Conservation (phyloP, 2,888 invertebrate species). For the Polymixis lichenea region DNA sequence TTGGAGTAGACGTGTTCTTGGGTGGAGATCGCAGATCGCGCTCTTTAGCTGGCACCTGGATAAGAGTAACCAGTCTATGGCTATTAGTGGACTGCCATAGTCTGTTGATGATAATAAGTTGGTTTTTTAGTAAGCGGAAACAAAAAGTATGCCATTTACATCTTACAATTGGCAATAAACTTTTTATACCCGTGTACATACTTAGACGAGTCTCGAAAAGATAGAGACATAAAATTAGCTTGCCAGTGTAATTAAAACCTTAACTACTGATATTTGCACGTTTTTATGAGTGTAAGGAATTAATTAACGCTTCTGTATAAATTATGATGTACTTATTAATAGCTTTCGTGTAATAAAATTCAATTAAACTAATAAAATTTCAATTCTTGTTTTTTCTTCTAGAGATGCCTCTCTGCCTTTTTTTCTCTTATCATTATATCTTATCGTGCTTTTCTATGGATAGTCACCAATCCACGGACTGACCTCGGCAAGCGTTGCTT, state of each 20-base stretch:
- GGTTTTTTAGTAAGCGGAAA: background rate
- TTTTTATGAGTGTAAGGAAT: slow-evolving; percentile 34
- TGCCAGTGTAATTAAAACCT: slow-evolving; percentile 46
- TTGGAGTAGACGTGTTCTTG: background rate
- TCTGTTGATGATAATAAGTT: background rate
- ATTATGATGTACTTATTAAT: slow-evolving; percentile 26
- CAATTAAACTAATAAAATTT: too few species aligned
- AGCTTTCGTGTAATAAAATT: too few species aligned
- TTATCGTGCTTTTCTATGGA: too few species aligned
- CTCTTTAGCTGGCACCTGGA: background rate
- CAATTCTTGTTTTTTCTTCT: too few species aligned
- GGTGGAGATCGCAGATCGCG: background rate
- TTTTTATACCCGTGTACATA: slow-evolving; percentile 11
- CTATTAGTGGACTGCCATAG: too few species aligned
- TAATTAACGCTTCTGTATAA: slow-evolving; percentile 28
- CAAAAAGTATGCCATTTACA: background rate
- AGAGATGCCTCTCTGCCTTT: background rate
- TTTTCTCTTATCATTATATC: too few species aligned
- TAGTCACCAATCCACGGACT: too few species aligned
- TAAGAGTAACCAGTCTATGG: too few species aligned
- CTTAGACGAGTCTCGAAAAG: background rate
- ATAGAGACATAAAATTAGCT: slow-evolving; percentile 64
- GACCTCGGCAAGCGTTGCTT: too few species aligned
- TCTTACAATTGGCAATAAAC: background rate
- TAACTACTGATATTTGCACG: slow-evolving; percentile 50